Percentiles rank a stretch among this genome's conserved stretches.
Evolutionary conservation across 2,113 vertebrate genomes (phyloP).

Genomic region (Poicephalus gulielmi): DNA sequence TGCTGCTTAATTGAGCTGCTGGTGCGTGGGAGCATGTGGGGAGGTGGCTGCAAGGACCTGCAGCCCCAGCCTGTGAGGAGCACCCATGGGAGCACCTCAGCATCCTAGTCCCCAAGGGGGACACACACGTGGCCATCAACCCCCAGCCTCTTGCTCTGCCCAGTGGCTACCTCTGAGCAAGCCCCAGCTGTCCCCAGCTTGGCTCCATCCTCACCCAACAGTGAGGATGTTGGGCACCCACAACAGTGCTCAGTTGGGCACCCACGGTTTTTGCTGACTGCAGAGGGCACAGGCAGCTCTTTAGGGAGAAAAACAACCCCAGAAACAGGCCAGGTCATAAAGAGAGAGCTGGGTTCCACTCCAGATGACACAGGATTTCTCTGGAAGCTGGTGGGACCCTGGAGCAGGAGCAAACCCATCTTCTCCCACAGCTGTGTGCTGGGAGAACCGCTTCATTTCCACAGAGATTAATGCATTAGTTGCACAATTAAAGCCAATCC

Average conservation of each 20-base stretch:
- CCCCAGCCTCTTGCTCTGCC: neutral
- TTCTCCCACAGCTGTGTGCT: neutral
- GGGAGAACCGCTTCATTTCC: neutral
- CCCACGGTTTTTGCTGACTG: neutral
- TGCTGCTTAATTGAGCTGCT: slow-evolving; percentile 29
- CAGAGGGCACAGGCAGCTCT: neutral
- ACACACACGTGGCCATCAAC: fast-evolving
- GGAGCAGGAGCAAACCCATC: neutral
- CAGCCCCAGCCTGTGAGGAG: neutral
- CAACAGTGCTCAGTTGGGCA: neutral
- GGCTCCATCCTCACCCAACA: neutral
- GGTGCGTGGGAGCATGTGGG: neutral
- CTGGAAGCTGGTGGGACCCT: neutral
- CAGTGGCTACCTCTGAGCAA: neutral
- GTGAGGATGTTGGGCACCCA: too few species aligned
- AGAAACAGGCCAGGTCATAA: neutral
- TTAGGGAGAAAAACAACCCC: neutral
- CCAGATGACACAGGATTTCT: fast-evolving
- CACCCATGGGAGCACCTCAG: neutral
- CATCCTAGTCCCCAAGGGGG: neutral
- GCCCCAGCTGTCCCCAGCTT: fast-evolving
- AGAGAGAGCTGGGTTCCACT: fast-evolving
- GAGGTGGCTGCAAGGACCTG: neutral
- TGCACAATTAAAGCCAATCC: neutral
- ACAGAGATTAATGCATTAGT: neutral